Evolutionary conservation across 2,797 vertebrate species (phyloP), one percentile per base, ranked within the genome.

Genomic region (Galagoides demidoff): DNA sequence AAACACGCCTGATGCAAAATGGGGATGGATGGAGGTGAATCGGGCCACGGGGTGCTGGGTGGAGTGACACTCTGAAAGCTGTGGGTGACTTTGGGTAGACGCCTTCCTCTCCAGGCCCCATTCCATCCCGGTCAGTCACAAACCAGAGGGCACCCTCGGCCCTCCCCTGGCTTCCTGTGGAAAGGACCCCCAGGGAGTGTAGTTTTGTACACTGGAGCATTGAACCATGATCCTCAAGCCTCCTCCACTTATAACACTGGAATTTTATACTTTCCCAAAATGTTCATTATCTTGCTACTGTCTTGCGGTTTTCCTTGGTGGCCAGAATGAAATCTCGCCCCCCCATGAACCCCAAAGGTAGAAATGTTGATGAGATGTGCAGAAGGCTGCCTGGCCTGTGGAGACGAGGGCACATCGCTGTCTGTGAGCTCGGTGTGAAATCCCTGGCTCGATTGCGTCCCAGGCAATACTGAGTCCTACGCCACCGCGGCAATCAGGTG

Each of bases 11-110:
- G 25, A 45, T 55, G 14, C 29, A 17, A 17, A 85, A 61, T 13
- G 16, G 9, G 66, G 25, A 49, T 20, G 63, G n/a, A 13, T 3
- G 29, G 16, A 25, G 52, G 49, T 1, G 39, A 29, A 2, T 5
- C 0, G 4, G 31, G 31, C 37, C 31, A n/a, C 66, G 39, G 76
- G 57, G 55, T 13, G 37, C 70, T 34, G 71, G 10, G 19, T 52
- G 57, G 22, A 43, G 34, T 17, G 3, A 0, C 11, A 12, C 12
- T 34, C 34, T 7, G 10, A 34, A 59, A 5, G 31, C 2, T 0
- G n/a, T 20, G 0, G 7, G 1, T 25, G 52, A 37, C 61, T n/a
- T 10, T 0, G 29, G 23, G 71, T 14, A 3, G 27, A 37, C 25
- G 16, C n/a, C 43, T 9, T 12, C 19, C 43, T 29, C 12, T 55